phyloP scores from a whole-genome alignment of 2,888 invertebrate genomes.

The Drosophila subquinaria region DNA sequence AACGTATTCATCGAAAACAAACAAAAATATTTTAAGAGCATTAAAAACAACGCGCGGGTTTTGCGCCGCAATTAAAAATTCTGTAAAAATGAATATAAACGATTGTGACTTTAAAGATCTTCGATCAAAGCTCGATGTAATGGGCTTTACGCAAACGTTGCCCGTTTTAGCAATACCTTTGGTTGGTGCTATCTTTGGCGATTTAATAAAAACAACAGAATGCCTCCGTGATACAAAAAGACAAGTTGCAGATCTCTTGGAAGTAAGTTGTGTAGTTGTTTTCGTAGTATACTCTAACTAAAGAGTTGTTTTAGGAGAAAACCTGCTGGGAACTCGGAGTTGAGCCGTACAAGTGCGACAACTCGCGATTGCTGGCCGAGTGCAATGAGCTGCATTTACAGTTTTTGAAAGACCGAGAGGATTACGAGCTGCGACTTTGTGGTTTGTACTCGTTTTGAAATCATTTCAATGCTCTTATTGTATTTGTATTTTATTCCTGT shows the following conservation, averaged over 20 bases:
- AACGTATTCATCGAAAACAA: slow-evolving; percentile 29
- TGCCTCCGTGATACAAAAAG: slow-evolving; percentile 94
- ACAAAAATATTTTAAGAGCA: slow-evolving; percentile 23
- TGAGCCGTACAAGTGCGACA: slow-evolving; percentile 93
- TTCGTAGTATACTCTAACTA: not conserved
- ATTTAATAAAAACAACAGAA: slow-evolving; percentile 94
- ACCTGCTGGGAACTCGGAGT: slow-evolving; percentile 89
- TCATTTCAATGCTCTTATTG: not conserved
- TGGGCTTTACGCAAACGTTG: slow-evolving; percentile 93
- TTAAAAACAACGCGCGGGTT: slow-evolving; percentile 42
- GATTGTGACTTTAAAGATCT: slow-evolving; percentile 83
- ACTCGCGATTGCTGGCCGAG: slow-evolving; percentile 91
- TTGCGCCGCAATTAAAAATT: slow-evolving; percentile 20
- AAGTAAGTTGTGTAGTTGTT: slow-evolving; percentile 85
- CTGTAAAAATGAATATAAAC: slow-evolving; percentile 53
- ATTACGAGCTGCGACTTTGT: slow-evolving; percentile 87
- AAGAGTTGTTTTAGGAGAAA: slow-evolving; percentile 87
- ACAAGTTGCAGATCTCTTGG: slow-evolving; percentile 89
- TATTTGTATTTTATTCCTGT: slow-evolving; percentile 19
- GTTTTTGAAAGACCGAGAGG: slow-evolving; percentile 89
- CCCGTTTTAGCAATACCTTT: slow-evolving; percentile 92
- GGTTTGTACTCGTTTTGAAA: slow-evolving; percentile 83
- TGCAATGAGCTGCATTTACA: slow-evolving; percentile 91
- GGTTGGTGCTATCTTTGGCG: slow-evolving; percentile 92
- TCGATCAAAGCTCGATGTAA: slow-evolving; percentile 91